These are phyloP conservation scores for Merluccius polli DNA, from an alignment of 2,797 vertebrate genomes.

Conservation along the genomic window DNA sequence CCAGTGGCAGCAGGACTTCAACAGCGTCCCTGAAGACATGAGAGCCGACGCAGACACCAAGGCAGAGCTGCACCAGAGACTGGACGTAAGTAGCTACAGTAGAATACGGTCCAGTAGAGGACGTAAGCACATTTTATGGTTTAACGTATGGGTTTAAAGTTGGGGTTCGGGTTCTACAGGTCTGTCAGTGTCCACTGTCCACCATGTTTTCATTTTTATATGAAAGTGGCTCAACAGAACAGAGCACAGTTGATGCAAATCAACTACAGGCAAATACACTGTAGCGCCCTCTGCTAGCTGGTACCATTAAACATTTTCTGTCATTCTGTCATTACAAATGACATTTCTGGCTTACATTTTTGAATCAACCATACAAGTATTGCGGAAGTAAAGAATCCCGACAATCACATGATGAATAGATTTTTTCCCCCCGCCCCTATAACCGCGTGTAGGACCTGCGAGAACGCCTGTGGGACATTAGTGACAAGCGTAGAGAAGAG, in stretches of 20 bases:
- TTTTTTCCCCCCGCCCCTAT: background rate
- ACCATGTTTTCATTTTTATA: no score
- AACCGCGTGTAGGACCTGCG: constrained; percentile 75
- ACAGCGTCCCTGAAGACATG: constrained; percentile 78
- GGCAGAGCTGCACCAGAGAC: constrained; percentile 85
- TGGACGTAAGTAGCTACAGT: constrained; percentile 73
- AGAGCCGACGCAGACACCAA: constrained; percentile 85
- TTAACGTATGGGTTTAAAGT: no score
- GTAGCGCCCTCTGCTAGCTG: background rate
- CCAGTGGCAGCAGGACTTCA: constrained; percentile 88
- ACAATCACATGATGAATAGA: no score
- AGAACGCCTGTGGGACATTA: constrained; percentile 84
- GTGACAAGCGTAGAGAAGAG: constrained; percentile 79
- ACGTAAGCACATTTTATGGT: no score
- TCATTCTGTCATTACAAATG: no score
- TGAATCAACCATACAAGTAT: background rate
- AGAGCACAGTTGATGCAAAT: no score
- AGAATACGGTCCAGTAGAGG: background rate
- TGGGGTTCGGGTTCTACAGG: no score
- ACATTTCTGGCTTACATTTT: background rate
- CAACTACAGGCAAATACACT: background rate
- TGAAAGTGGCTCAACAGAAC: no score
- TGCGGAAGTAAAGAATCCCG: background rate
- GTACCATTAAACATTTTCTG: background rate
- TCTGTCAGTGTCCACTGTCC: no score